Evolutionary conservation across 2,797 vertebrate species (phyloP).

Genomic region (Xiphorhynchus erythropygius): DNA sequence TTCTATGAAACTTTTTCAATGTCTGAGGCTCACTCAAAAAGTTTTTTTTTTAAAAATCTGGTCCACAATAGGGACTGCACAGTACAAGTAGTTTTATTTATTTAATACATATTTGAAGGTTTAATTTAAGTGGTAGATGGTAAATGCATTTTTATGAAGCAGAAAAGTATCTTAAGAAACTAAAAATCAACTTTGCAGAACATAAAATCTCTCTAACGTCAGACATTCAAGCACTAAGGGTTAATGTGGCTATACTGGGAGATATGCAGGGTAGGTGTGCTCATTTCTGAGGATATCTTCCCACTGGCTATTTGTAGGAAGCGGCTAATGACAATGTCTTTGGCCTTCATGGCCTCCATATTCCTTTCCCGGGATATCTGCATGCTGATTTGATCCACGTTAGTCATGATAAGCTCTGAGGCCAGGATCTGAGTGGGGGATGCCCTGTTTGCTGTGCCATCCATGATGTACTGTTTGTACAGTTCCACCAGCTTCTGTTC

Average conservation of each 20-base stretch:
- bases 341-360: slow-evolving; percentile 88
- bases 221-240: not conserved
- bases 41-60: not conserved
- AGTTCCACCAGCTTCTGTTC: slow-evolving; percentile 93
- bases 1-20: not conserved
- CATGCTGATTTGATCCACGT: slow-evolving; percentile 91
- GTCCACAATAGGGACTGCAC: not conserved
- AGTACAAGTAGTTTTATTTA: not conserved
- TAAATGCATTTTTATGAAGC: not conserved
- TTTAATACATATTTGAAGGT: not conserved
- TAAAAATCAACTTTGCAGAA: not conserved
- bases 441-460: slow-evolving; percentile 77
- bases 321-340: slow-evolving; percentile 92
- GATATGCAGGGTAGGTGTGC: slow-evolving; percentile 92
- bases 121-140: not conserved
- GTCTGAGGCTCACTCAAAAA: not conserved
- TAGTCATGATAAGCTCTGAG: slow-evolving; percentile 90
- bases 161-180: not conserved
- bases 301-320: slow-evolving; percentile 87
- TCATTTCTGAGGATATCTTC: slow-evolving; percentile 89
- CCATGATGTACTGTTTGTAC: slow-evolving; percentile 93
- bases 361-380: slow-evolving; percentile 91
- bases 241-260: slow-evolving; percentile 80
- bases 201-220: not conserved
- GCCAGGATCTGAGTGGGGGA: slow-evolving; percentile 85